A percentile compares a stretch with the other conserved stretches of the same genome.
Conservation (phyloP, 2,797 vertebrate genomes). For the Alfaro cultratus region DNA sequence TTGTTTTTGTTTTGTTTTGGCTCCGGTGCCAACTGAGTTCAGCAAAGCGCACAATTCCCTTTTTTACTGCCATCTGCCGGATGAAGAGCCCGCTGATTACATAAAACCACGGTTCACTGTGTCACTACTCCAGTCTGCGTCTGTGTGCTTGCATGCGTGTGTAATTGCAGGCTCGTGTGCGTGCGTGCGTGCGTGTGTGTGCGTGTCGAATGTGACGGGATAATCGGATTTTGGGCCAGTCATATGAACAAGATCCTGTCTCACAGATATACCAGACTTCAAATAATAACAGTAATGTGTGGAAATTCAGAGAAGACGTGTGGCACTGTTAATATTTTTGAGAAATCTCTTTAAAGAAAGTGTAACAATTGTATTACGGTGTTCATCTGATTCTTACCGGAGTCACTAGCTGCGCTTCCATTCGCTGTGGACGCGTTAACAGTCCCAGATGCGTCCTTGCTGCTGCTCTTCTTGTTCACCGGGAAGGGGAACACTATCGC, state of each 20-base stretch:
- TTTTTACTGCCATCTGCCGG: conserved; percentile 84
- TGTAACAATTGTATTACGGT: not conserved
- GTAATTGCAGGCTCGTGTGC: conserved; percentile 8
- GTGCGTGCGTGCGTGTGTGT: conserved; percentile 20
- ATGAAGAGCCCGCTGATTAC: conserved; percentile 75
- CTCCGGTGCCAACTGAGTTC: conserved; percentile 66
- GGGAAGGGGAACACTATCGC: conserved; percentile 93
- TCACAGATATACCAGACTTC: conserved; percentile 28
- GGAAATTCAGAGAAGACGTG: not conserved
- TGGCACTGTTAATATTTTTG: not conserved
- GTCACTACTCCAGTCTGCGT: conserved; percentile 56
- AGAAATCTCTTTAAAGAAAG: not conserved
- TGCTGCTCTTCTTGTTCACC: conserved; percentile 84
- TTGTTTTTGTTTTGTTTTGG: conserved; percentile 53
- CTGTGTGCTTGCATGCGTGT: conserved; percentile 22
- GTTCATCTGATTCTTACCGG: conserved; percentile 81
- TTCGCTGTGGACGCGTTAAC: conserved; percentile 51
- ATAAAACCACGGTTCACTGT: conserved; percentile 75
- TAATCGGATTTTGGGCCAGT: conserved; percentile 78
- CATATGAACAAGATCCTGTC: conserved; percentile 77
- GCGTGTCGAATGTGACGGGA: conserved; percentile 63
- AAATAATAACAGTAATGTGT: conserved; percentile 6
- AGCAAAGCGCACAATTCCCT: conserved; percentile 63
- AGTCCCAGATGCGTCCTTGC: conserved; percentile 57
- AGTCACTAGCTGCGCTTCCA: conserved; percentile 86